Base-by-base conservation (phyloP, 2,113 vertebrate genomes). In the Excalfactoria chinensis region DNA sequence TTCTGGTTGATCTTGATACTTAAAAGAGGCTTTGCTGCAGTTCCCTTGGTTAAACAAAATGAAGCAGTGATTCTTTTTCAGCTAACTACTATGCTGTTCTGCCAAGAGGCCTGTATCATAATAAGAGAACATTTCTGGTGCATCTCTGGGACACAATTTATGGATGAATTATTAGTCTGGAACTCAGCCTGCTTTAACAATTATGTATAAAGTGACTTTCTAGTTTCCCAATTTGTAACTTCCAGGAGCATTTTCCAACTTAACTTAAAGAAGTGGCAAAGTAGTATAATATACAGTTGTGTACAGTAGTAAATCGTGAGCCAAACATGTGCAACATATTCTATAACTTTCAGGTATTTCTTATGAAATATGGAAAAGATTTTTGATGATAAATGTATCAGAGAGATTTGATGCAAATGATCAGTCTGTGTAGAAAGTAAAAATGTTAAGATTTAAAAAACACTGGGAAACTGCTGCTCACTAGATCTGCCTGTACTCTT, bases 21-120 rank as follows among this genome's bases (percentile, higher is more conserved):
- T 90, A 85, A 86, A 78, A 43, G 34, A 87, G 41, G 63, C 82
- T 86, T 43, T 90, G 28, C 32, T 67, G 79, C 56, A 88, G 67
- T 64, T 59, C 13, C 25, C 15, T 60, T 71, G 43, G 40, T 74
- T 72, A 23, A 84, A 71, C 8, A 58, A 91, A 93, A 49, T 35
- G 21, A 78, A 63, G 53, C 6, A 78, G 48, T 78, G 19, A 2
- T 53, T 43, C 4, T 41, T 46, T 75, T 5, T 21, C n/a, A 74
- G 11, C 44, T 46, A 34, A 86, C 37, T 74, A 19, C 28, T 56
- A n/a, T 56, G 6, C 13, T 91, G 22, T 74, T 48, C 43, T 82
- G 60, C 25, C 68, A 93, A 93, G 34, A 86, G 7, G 44, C n/a
- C 6, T 14, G 30, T 60, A n/a, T 26, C 13, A 23, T 74, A 70